Evolutionary conservation across 2,113 vertebrate genomes (phyloP), one percentile per base, ranked within the genome.

Genomic region (Aspiorhynchus laticeps): DNA sequence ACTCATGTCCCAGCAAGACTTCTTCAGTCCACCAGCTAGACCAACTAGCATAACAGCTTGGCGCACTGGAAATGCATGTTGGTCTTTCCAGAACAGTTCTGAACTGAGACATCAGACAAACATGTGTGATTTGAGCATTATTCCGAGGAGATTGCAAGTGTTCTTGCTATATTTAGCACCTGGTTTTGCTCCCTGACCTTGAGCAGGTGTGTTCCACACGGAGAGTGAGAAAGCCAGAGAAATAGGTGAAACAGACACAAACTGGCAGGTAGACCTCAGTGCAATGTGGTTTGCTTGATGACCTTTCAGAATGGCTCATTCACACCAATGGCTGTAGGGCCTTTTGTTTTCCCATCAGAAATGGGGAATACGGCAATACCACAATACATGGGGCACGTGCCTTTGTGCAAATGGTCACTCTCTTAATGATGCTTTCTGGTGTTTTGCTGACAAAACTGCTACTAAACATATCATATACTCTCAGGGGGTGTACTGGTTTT

Each of bases 181-280:
- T 12, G 51, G 51, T 21, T 87, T 75, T 81, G 75, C 15, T 51
- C 21, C 31, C 11, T 89, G 85, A 89, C 88, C 82, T 81, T 85
- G 69, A 85, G 82, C 77, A 81, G 78, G 69, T 81, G 82, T 43
- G 56, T 15, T 81, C 24, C 5, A 81, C 83, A 83, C 61, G 48
- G 8, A 48, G 63, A 69, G 73, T 1, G 28, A 75, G 69, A 31
- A 9, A 53, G 51, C 28, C 38, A 28, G 38, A 61, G 19, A 85
- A 41, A 84, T 24, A 26, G 33, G 56, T 28, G 56, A 85, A 41
- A 63, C 56, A 56, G 69, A 74, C 38, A 61, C 36, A 80, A 75
- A 77, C 56, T 48, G 36, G 67, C 85, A 73, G 76, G 38, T 71
- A 74, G n/a, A 41, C 67, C 67, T 69, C 53, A 65, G 53, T 41